phyloP scores from a whole-genome alignment of 2,888 invertebrate genomes.

The Dolichomitus sp. region DNA sequence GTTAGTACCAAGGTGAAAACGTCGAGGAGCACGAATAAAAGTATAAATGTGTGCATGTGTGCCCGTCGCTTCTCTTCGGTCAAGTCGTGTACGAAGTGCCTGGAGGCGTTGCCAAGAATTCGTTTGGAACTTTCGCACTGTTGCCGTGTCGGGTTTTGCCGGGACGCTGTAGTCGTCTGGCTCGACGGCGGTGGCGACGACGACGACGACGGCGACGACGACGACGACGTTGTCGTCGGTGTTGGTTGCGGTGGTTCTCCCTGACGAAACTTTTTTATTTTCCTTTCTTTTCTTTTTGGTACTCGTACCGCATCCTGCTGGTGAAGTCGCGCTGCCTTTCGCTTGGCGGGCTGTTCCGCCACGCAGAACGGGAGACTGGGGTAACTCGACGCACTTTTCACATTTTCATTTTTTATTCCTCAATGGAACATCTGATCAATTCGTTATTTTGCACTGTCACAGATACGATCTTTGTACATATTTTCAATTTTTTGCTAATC shows the following conservation, averaged over 20 bases:
- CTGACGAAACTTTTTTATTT: constrained; percentile 52
- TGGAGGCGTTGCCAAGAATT: constrained; percentile 58
- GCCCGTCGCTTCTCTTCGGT: constrained; percentile 44
- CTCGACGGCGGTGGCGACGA: constrained; percentile 1
- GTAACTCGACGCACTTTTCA: too few species aligned
- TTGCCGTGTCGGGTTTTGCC: constrained; percentile 32
- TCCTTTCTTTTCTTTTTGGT: constrained; percentile 25
- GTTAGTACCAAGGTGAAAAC: constrained; percentile 38
- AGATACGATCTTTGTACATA: too few species aligned
- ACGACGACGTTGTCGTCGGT: background rate
- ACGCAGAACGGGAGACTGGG: background rate
- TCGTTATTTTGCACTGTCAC: too few species aligned
- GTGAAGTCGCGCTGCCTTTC: constrained; percentile 50
- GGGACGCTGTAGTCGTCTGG: constrained; percentile 22
- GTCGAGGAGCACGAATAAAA: background rate
- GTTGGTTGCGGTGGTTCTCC: constrained; percentile 45
- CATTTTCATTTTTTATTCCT: too few species aligned
- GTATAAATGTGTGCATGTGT: constrained; percentile 14
- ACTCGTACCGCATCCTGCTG: constrained; percentile 29
- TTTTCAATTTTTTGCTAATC: too few species aligned
- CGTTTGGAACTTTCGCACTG: constrained; percentile 59
- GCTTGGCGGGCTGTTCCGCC: constrained; percentile 28
- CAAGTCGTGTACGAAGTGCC: constrained; percentile 58
- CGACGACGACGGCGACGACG: constrained; percentile 1
- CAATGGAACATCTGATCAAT: too few species aligned